Evolutionary conservation across 1,140 invertebrate genomes (phyloP), one percentile per base, ranked within the genome.

Genomic region (Drosophila nebulosa): DNA sequence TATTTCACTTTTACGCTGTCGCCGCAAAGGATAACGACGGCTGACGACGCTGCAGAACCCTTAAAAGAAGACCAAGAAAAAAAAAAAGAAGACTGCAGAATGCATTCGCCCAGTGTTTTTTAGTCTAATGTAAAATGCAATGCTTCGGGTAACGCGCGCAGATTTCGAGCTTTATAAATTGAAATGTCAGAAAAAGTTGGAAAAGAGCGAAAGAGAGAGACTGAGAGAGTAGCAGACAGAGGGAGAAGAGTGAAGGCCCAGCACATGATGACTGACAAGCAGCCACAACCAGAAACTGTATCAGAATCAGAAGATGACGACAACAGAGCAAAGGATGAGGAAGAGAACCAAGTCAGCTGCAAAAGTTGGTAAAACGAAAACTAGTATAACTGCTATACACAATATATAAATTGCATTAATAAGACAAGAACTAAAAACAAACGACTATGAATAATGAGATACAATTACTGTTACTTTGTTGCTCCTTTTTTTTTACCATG

Each of bases 131-230:
- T 78, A 71, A 81, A 86, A 78, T 66, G 78, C 63, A 67, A 50
- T 68, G 81, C 81, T 86, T 69, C 66, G 81, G 83, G 81, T 81
- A 88, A 74, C 79, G 81, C 69, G 79, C 75, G 79, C 78, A 83
- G 78, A 86, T 86, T 86, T 88, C 79, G 75, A 88, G 84, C 84
- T 83, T 89, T 88, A 88, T 89, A 88, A 88, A 88, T 88, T 88
- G 83, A 88, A 88, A 88, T 88, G 83, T 88, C 83, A 88, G 79
- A 88, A 88, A 88, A 88, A 88, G 78, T 88, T 88, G 83, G 81
- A 78, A 52, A 46, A 46, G 39, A 46, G 14, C 16, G 81, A 52
- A 46, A 46, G 39, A 46, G 14, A 42, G 39, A 46, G 16, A 21
- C 7, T 21, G 39, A 1, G 39, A n/a, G 6, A n/a, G 14, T 3